Percentiles rank a stretch among this genome's conserved stretches.
Evolutionary conservation across 2,888 invertebrate genomes (phyloP).

Genomic region (Megaustenia siamemsis): DNA sequence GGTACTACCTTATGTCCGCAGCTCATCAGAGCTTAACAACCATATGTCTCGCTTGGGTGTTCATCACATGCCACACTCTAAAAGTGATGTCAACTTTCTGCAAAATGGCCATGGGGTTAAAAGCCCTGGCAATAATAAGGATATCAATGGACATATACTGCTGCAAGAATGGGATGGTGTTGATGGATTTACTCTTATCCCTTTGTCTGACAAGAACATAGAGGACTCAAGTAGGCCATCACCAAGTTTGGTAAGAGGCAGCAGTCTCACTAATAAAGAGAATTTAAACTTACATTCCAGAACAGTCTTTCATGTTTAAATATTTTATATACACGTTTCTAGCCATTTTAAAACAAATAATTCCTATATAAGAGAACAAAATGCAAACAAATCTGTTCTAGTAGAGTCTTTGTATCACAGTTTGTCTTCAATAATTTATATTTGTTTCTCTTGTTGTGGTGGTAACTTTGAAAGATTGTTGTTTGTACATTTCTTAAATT

Average conservation of each 20-base stretch:
- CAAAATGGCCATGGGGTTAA: slow-evolving; percentile 35
- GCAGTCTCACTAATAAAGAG: background rate
- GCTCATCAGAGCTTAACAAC: slow-evolving; percentile 61
- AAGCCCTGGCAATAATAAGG: background rate
- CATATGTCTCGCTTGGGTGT: slow-evolving; percentile 23
- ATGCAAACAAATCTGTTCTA: no score
- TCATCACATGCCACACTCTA: slow-evolving; percentile 62
- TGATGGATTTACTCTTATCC: slow-evolving; percentile 56
- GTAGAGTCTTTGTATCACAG: no score
- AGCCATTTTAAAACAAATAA: no score
- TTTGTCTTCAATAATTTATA: no score
- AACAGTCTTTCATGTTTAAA: slow-evolving; percentile 46
- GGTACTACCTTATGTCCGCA: slow-evolving; percentile 82
- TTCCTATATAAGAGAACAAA: no score
- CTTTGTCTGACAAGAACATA: slow-evolving; percentile 26
- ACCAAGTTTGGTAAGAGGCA: slow-evolving; percentile 9
- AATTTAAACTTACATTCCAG: slow-evolving; percentile 49
- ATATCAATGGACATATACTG: slow-evolving; percentile 55
- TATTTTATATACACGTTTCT: no score
- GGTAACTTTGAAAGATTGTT: no score
- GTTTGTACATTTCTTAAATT: no score
- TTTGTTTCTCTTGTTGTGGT: no score
- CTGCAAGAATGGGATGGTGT: slow-evolving; percentile 55
- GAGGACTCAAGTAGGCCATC: background rate
- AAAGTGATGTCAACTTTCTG: slow-evolving; percentile 62